phyloP scores from a whole-genome alignment of 2,797 vertebrate species.

The Lemur catta region DNA sequence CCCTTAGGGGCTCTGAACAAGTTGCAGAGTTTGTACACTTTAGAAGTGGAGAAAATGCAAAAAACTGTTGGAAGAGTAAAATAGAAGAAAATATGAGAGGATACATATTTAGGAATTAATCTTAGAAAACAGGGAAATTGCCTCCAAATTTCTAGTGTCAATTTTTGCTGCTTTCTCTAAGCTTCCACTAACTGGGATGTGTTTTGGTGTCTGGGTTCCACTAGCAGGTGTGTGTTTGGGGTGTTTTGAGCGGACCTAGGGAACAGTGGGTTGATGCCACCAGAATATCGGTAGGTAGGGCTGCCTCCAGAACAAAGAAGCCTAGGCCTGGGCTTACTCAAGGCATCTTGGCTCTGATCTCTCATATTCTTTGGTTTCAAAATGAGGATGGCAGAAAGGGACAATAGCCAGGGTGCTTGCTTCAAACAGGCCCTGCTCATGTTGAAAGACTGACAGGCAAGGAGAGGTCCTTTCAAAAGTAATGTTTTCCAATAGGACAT shows the following conservation, averaged over 20 bases:
- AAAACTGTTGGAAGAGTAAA: background rate
- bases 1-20: background rate
- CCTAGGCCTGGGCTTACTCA: background rate
- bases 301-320: background rate
- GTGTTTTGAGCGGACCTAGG: background rate
- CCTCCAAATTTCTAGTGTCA: background rate
- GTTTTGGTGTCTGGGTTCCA: background rate
- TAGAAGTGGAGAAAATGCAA: background rate
- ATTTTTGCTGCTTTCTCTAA: background rate
- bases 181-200: background rate
- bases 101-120: background rate
- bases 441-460: background rate
- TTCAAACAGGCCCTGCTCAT: background rate
- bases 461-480: background rate
- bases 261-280: background rate
- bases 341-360: background rate
- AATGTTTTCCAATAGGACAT: background rate
- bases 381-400: background rate
- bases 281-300: background rate
- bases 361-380: background rate
- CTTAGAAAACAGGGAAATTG: background rate
- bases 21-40: background rate
- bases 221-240: background rate
- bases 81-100: background rate
- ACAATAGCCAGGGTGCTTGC: background rate